phyloP scores from a whole-genome alignment of 2,888 invertebrate genomes.

The Gari tellinella region DNA sequence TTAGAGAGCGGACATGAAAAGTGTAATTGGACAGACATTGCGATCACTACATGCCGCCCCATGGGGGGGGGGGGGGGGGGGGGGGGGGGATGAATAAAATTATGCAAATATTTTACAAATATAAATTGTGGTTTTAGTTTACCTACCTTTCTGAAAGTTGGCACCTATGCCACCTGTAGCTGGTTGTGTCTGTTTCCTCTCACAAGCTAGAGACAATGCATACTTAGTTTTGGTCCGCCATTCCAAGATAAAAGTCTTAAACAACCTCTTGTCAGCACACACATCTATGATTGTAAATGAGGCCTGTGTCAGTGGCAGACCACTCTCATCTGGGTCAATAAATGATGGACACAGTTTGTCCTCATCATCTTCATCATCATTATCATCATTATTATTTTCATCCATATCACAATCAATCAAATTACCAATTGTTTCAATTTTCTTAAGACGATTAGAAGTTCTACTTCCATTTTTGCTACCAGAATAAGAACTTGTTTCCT shows the following conservation, averaged over 20 bases:
- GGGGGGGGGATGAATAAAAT: too few species aligned
- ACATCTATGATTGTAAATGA: constrained; percentile 83
- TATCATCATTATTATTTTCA: not conserved
- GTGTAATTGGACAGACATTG: too few species aligned
- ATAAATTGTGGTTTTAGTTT: too few species aligned
- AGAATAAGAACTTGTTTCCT: not conserved
- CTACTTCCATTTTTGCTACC: not conserved
- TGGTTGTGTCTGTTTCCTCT: constrained; percentile 54
- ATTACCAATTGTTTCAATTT: not conserved
- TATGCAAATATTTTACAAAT: too few species aligned
- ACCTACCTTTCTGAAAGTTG: constrained; percentile 74
- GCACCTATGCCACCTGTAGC: constrained; percentile 75
- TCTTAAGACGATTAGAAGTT: not conserved
- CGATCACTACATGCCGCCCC: too few species aligned
- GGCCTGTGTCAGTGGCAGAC: constrained; percentile 65
- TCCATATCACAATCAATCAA: constrained; percentile 3
- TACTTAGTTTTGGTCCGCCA: constrained; percentile 78
- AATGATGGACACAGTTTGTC: constrained; percentile 47
- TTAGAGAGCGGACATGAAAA: too few species aligned
- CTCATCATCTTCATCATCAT: constrained; percentile 23
- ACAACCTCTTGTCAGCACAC: constrained; percentile 76
- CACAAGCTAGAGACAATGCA: constrained; percentile 83
- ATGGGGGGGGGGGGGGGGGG: too few species aligned
- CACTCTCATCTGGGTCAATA: constrained; percentile 58
- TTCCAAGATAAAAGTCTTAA: constrained; percentile 81